A percentile compares a stretch with the other conserved stretches of the same genome.
Evolutionary conservation across 2,797 vertebrate genomes (phyloP).

Genomic region (Xiphorhynchus erythropygius): DNA sequence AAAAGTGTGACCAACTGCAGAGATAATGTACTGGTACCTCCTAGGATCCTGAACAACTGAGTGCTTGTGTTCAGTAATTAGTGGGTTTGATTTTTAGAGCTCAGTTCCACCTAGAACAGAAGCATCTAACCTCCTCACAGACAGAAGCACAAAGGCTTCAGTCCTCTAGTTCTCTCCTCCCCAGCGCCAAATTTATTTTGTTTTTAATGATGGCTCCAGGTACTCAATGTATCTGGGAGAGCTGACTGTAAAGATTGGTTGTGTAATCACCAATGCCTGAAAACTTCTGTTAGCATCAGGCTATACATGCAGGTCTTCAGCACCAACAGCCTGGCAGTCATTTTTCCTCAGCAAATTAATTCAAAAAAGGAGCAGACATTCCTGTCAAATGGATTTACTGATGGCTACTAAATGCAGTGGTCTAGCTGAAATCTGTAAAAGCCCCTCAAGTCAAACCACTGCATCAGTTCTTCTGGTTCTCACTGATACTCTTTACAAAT

Average conservation of each 20-base stretch:
- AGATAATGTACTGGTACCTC: background rate
- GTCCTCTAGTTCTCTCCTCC: background rate
- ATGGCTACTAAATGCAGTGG: background rate
- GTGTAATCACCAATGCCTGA: background rate
- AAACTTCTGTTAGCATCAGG: constrained; percentile 6
- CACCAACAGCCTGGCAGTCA: background rate
- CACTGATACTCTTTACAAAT: background rate
- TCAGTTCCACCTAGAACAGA: background rate
- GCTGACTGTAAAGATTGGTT: background rate
- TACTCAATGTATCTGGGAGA: background rate
- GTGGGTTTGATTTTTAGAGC: background rate
- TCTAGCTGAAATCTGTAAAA: background rate
- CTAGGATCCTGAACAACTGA: background rate
- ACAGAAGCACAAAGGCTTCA: background rate
- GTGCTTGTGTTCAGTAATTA: background rate
- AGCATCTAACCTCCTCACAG: background rate
- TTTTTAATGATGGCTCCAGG: background rate
- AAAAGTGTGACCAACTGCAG: background rate
- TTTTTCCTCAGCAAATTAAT: background rate
- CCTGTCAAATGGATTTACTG: background rate
- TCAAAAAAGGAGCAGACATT: background rate
- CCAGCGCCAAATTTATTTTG: background rate
- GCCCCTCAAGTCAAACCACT: background rate
- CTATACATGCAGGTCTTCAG: background rate
- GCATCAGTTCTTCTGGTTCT: background rate